Conservation (phyloP, 2,888 invertebrate species). For the Nasonia oneida region DNA sequence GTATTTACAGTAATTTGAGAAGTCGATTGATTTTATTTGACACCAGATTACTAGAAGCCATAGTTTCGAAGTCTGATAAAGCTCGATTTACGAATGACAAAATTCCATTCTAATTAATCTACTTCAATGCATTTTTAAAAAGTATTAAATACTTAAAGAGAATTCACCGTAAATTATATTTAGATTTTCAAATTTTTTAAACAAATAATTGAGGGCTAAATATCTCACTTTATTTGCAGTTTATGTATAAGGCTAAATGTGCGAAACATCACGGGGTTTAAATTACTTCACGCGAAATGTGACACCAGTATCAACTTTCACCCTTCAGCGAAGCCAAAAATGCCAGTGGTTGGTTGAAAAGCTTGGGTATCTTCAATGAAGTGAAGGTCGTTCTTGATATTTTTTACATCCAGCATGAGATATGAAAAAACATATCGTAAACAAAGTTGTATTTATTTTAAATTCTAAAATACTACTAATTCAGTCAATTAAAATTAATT, state of each 20-base stretch:
- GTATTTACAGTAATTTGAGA: not conserved
- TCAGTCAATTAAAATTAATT: too few relatives aligned
- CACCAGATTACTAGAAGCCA: constrained; percentile 1
- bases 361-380: not conserved
- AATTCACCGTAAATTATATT: not conserved
- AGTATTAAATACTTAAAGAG: too few relatives aligned
- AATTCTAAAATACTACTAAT: too few relatives aligned
- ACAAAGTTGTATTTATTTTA: too few relatives aligned
- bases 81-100: constrained; percentile 2
- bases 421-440: too few relatives aligned
- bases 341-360: not conserved
- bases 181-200: too few relatives aligned
- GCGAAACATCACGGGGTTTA: constrained; percentile 44
- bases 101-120: not conserved
- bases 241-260: not conserved
- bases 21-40: not conserved
- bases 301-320: constrained; percentile 47
- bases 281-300: constrained; percentile 46
- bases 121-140: too few relatives aligned
- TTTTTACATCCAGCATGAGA: not conserved
- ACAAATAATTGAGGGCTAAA: not conserved
- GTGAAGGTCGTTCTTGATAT: not conserved
- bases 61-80: not conserved
- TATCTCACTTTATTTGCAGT: not conserved
- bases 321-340: constrained; percentile 47